Conservation (phyloP, 2,797 vertebrate species). For the Crypturellus tataupa region DNA sequence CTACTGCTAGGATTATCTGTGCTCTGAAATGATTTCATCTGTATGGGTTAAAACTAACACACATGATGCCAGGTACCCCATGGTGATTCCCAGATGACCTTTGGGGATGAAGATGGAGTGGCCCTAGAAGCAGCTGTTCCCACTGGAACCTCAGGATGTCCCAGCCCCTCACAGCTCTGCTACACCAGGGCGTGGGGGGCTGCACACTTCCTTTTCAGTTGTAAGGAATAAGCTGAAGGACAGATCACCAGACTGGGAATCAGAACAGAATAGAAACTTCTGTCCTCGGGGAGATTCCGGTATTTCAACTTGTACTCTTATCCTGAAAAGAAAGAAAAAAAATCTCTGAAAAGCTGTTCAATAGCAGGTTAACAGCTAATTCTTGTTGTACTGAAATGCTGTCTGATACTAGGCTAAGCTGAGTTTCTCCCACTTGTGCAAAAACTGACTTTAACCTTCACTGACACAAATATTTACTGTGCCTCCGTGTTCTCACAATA, state of each 20-base stretch:
- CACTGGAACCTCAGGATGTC: neutral
- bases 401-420: neutral
- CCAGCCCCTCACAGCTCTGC: neutral
- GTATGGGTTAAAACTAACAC: neutral
- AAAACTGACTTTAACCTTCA: neutral
- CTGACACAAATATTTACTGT: neutral
- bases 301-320: neutral
- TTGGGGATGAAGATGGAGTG: neutral
- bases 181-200: neutral
- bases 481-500: neutral
- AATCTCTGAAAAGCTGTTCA: neutral
- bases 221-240: neutral
- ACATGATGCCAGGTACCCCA: neutral
- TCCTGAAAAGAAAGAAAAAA: neutral
- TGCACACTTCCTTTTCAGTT: neutral
- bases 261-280: neutral
- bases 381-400: neutral
- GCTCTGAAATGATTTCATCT: neutral
- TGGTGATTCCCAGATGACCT: neutral
- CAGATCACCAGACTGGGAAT: neutral
- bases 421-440: neutral
- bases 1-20: neutral
- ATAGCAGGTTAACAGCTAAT: neutral
- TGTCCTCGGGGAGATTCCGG: neutral
- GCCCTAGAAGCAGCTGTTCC: neutral